Percentiles rank a stretch among this genome's conserved stretches.
These are phyloP conservation scores for Nyctibius grandis DNA, from an alignment of 2,797 vertebrate genomes.

Conservation along the genomic window DNA sequence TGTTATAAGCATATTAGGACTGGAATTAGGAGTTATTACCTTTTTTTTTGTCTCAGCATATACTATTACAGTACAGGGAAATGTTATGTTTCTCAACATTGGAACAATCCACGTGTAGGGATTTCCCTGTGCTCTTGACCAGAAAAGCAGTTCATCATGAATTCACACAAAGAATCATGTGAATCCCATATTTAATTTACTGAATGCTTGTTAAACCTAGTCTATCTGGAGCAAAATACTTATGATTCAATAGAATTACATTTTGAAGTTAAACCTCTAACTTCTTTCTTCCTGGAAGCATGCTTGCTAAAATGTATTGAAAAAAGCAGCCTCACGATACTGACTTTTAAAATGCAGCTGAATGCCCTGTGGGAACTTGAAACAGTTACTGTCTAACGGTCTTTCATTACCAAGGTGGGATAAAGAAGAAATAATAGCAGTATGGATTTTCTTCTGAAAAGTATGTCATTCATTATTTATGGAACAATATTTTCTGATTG, in stretches of 20 bases:
- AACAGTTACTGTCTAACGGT: neutral
- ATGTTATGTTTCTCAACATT: neutral
- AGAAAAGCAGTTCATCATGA: neutral
- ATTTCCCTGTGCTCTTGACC: neutral
- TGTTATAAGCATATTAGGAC: neutral
- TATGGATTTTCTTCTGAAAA: neutral
- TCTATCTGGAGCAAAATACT: neutral
- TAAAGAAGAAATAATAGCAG: neutral
- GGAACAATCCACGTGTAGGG: no score
- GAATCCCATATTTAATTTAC: neutral
- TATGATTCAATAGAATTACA: neutral
- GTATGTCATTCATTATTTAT: neutral
- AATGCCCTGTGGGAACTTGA: neutral
- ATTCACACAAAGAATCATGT: neutral
- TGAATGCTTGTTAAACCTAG: neutral
- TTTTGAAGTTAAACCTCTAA: neutral
- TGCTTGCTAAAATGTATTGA: neutral
- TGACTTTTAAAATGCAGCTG: neutral
- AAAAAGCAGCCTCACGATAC: neutral
- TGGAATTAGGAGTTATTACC: rapidly evolving
- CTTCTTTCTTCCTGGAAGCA: neutral
- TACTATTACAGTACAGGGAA: neutral
- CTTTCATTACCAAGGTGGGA: neutral
- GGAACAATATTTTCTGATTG: neutral
- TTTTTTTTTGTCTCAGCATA: neutral